Evolutionary conservation across 2,888 invertebrate genomes (phyloP).

Genomic region (Oscheius myriophilus): DNA sequence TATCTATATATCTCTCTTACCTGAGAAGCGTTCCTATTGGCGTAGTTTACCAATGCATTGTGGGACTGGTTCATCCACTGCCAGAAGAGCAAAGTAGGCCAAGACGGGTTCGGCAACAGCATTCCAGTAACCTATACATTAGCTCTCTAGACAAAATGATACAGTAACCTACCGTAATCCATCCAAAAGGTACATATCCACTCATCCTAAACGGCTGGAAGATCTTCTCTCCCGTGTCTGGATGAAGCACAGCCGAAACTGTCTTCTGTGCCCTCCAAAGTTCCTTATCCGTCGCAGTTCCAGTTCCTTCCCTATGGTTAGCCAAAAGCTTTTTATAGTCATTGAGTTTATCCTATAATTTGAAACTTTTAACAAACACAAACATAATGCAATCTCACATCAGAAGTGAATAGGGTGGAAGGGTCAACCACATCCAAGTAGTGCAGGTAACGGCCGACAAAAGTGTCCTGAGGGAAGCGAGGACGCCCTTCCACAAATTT

Average conservation of each 20-base stretch:
- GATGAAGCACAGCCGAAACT: constrained; percentile 70
- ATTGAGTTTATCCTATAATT: constrained; percentile 69
- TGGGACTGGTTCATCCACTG: constrained; percentile 76
- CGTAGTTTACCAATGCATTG: constrained; percentile 75
- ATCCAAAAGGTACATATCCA: constrained; percentile 74
- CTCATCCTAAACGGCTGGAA: constrained; percentile 75
- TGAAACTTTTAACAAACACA: neutral
- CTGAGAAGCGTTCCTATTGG: constrained; percentile 75
- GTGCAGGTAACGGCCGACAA: constrained; percentile 72
- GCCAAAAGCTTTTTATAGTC: constrained; percentile 71
- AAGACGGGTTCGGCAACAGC: constrained; percentile 73
- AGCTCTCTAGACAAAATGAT: neutral
- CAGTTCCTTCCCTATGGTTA: constrained; percentile 67
- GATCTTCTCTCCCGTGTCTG: constrained; percentile 73
- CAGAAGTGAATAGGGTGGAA: constrained; percentile 72
- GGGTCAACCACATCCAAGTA: constrained; percentile 74
- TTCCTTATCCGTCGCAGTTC: constrained; percentile 69
- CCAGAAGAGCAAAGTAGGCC: constrained; percentile 73
- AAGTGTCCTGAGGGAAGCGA: constrained; percentile 69
- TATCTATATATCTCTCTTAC: constrained; percentile 51
- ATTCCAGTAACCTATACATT: constrained; percentile 72
- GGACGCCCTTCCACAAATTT: constrained; percentile 56
- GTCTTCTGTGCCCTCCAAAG: constrained; percentile 74
- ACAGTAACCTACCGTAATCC: constrained; percentile 71
- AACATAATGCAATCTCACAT: constrained; percentile 65